Evolutionary conservation across 2,113 vertebrate genomes (phyloP), one percentile per base, ranked within the genome.

Genomic region (Marmota flaviventris): DNA sequence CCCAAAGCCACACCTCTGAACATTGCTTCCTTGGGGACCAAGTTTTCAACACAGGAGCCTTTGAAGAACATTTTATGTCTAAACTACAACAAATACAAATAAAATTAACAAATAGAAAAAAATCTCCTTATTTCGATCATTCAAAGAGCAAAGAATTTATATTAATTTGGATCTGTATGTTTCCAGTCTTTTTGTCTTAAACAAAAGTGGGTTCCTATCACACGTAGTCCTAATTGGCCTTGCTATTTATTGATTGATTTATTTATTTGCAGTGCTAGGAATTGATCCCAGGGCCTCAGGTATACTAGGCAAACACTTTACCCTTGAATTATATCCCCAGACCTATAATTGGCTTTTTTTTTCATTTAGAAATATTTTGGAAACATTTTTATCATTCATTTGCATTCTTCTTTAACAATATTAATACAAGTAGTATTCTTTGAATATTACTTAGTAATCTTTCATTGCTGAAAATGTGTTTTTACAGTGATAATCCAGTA

Each of bases 41-140:
- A 69, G 29, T 5, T 32, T 69, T 32, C 25, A 69, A 34, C 32
- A 69, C 65, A 69, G 2, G 32, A 69, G 65, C 65, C 32, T 69
- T 34, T 34, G 32, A 34, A 34, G 65, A 34, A 34, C 65, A 69
- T 69, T 32, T 69, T 69, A 69, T 0, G 34, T 69, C 65, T 29
- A 69, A 34, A 69, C 65, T 67, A 13, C 14, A 69, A 69, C 32
- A 69, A 69, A 69, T 69, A 25, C 37, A 11, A 65, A 72, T 14
- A 78, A 95, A 24, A 16, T 76, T 78, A 81, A 75, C n/a, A 95
- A 61, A 37, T 72, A 48, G 34, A 84, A 89, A 87, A 10, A 29
- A 1, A 73, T 88, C 34, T 65, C 4, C 13, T 73, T 20, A 56
- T 58, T 89, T 93, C 20, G 37, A 4, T 77, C 42, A 42, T n/a